Evolutionary conservation across 2,113 vertebrate genomes (phyloP).

Genomic region (Turdus rufiventris): DNA sequence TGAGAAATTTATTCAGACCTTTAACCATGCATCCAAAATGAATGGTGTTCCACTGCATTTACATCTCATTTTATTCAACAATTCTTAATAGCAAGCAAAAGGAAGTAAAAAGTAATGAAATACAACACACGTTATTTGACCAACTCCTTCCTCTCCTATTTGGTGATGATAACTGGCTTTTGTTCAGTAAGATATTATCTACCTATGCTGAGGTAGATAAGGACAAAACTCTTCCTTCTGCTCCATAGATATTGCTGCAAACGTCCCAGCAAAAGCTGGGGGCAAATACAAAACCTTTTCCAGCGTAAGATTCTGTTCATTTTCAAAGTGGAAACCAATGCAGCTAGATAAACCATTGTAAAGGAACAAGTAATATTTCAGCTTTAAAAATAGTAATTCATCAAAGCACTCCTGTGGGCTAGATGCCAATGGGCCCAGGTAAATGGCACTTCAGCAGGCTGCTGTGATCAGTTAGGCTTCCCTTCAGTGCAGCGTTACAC

Average conservation of each 20-base stretch:
- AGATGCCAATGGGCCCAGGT: neutral
- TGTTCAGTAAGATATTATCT: neutral
- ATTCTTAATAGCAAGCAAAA: neutral
- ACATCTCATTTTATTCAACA: neutral
- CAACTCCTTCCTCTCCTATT: neutral
- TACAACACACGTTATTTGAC: neutral
- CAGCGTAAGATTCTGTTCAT: neutral
- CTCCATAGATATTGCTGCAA: neutral
- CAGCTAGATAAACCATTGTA: constrained; percentile 1
- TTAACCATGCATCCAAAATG: neutral
- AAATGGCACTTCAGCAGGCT: neutral
- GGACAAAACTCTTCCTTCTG: neutral
- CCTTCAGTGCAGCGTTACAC: neutral
- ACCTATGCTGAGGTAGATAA: neutral
- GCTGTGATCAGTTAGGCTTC: neutral
- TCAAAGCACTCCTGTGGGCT: neutral
- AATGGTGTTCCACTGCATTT: neutral
- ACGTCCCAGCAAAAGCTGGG: neutral
- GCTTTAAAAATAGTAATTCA: neutral
- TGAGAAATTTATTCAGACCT: neutral
- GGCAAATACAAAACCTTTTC: neutral
- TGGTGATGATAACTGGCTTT: neutral
- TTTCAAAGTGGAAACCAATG: neutral
- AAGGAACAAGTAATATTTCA: neutral
- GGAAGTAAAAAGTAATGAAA: neutral